Base-by-base conservation (phyloP, 2,888 invertebrate species). In the Pollenia labialis region DNA sequence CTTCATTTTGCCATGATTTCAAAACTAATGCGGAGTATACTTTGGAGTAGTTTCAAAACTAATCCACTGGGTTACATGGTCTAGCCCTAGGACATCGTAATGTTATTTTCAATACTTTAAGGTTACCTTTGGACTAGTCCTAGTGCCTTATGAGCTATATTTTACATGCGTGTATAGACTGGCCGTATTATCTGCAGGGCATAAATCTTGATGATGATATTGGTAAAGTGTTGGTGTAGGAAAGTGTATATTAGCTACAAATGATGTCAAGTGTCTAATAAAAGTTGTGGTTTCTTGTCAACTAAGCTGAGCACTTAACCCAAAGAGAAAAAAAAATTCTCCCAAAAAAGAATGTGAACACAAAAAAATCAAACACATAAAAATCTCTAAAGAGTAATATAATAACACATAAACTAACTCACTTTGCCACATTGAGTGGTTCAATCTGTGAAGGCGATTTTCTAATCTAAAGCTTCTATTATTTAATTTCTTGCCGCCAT, bases 261-360 rank as follows among this genome's bases (percentile, higher is more conserved):
- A 23, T 23, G 56, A 76, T 69, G 81, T 71, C 85, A 85, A 81
- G 85, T 76, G 81, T 81, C 58, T 85, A 72, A 85, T 72, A 85
- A 81, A 85, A 85, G 50, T 52, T 81, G 76, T 60, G 81, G 85
- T 81, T 71, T 75, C 56, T 76, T 85, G 85, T 81, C 76, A 81
- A 52, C 76, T 58, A 58, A 58, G 8, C 52, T 74, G 68, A 74
- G 75, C 52, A 76, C 42, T 76, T 71, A 58, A 79, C 50, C 76
- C 16, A 56, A 68, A 18, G 23, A 23, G 23, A n/a, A 23, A 40
- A 64, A 12, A 62, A 62, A 68, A 11, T 40, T 3, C 14, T 1
- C 32, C 54, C 71, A 50, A 68, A 56, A 46, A 60, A 44, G 48
- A 48, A 56, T 6, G 56, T 40, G n/a, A 54, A 16, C 16, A 42